These are phyloP conservation scores for Hoplostethus atlanticus DNA, from an alignment of 2,797 vertebrate species.

Conservation along the genomic window DNA sequence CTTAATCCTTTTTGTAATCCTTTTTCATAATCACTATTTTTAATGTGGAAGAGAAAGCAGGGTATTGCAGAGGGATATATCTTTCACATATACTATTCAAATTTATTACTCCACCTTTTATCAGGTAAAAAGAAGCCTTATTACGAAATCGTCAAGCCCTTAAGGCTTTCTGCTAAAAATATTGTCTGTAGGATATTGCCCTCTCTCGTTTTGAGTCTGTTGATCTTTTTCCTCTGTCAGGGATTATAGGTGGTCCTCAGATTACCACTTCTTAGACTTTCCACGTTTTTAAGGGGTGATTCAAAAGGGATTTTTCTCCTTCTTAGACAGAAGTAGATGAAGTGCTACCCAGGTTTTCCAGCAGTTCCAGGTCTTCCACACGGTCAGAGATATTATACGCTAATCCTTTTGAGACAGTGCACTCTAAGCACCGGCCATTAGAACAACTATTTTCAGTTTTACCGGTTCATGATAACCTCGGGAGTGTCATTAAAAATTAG, in stretches of 20 bases:
- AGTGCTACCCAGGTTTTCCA: not conserved
- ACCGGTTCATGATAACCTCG: constrained; percentile 28
- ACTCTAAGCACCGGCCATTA: not conserved
- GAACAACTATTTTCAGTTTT: constrained; percentile 13
- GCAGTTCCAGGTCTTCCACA: not conserved
- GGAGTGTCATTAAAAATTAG: constrained; percentile 38
- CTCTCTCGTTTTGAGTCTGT: not conserved
- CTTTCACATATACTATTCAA: constrained; percentile 19
- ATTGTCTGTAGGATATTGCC: not conserved
- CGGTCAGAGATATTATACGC: not conserved
- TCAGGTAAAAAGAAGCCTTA: not conserved
- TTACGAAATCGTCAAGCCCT: not conserved
- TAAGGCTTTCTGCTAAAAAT: not conserved
- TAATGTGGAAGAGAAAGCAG: constrained; percentile 54
- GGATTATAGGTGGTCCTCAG: constrained; percentile 18
- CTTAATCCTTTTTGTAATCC: constrained; percentile 72
- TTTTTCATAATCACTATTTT: constrained; percentile 70
- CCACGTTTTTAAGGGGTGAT: not conserved
- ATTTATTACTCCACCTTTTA: not conserved
- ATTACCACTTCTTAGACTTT: constrained; percentile 22
- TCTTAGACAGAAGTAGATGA: not conserved
- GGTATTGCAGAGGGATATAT: constrained; percentile 16
- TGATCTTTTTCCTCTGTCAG: constrained; percentile 6
- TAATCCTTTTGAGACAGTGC: not conserved
- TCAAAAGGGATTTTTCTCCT: constrained; percentile 5